phyloP scores from a whole-genome alignment of 2,113 vertebrate species.

The Misgurnus mizolepis region DNA sequence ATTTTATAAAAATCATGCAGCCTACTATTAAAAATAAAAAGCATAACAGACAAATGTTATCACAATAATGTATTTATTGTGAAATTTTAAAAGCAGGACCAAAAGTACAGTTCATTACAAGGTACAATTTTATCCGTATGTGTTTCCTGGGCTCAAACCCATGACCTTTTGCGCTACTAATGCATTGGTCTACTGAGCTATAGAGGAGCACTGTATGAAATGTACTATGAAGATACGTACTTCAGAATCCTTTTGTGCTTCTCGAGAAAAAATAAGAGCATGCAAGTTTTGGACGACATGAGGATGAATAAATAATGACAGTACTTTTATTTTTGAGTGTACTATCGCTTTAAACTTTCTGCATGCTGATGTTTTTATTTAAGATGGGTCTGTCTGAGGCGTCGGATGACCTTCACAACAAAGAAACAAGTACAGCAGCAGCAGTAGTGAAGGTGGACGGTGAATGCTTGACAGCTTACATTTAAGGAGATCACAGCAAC shows the following conservation, averaged over 20 bases:
- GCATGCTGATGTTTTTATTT: conserved; percentile 3
- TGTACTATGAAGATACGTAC: too few species aligned
- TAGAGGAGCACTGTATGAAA: background rate
- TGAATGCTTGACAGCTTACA: conserved; percentile 42
- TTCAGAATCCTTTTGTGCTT: background rate
- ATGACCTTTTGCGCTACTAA: too few species aligned
- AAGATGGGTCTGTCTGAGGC: background rate
- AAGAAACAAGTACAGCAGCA: background rate
- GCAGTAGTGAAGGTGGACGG: conserved; percentile 10
- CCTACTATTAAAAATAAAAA: too few species aligned
- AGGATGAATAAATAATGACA: background rate
- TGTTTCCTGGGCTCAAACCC: too few species aligned
- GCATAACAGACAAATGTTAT: too few species aligned
- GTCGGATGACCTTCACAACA: conserved; percentile 20
- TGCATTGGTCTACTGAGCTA: too few species aligned
- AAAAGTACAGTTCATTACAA: too few species aligned
- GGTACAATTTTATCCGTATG: too few species aligned
- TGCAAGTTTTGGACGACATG: background rate
- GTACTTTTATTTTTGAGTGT: background rate
- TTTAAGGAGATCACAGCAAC: conserved; percentile 47
- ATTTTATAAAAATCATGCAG: too few species aligned
- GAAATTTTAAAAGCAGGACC: too few species aligned
- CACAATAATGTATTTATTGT: too few species aligned
- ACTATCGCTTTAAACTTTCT: background rate
- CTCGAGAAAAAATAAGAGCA: background rate